Evolutionary conservation across 2,797 vertebrate species (phyloP), one percentile per base, ranked within the genome.

Genomic region (Emys orbicularis): DNA sequence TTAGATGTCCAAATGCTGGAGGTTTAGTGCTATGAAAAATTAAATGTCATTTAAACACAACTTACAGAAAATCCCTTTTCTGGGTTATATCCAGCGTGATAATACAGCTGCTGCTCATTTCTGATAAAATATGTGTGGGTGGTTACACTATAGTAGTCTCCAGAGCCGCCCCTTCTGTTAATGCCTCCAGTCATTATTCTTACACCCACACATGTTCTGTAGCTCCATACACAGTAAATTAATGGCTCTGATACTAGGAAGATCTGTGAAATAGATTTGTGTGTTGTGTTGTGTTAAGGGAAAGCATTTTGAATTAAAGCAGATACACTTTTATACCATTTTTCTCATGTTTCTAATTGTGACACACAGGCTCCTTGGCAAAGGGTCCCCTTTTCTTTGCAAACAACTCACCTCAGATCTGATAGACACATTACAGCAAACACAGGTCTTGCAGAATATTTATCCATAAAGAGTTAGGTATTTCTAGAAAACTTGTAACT

Each of bases 61-160:
- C 77, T 74, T 1, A 52, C 90, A 95, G 95, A 89, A 91, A 83
- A 82, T 77, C 86, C 92, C 54, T 83, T 53, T 86, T 25, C 81
- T 34, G 52, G 59, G 80, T 84, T 65, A 59, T 77, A 89, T 84
- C 12, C 76, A 18, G 86, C 44, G 23, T 41, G 21, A 1, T 96
- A 91, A 88, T 95, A 91, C 94, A 94, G 92, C 86, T 77, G 84
- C 95, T 94, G 84, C 90, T 95, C 94, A 92, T 92, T 93, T 94
- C 68, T 81, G 88, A 68, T 90, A 57, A 86, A 16, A 27, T 4
- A 27, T 23, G 23, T 1, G 91, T 80, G 88, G 93, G 91, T 87
- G 90, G 91, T 77, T 84, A 37, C 2, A 72, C 91, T 56, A 85
- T 90, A 80, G 87, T 31, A 49, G 34, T 79, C 87, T 68, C 90